Conservation (phyloP, 2,888 invertebrate species). For the Endomychus coccineus region DNA sequence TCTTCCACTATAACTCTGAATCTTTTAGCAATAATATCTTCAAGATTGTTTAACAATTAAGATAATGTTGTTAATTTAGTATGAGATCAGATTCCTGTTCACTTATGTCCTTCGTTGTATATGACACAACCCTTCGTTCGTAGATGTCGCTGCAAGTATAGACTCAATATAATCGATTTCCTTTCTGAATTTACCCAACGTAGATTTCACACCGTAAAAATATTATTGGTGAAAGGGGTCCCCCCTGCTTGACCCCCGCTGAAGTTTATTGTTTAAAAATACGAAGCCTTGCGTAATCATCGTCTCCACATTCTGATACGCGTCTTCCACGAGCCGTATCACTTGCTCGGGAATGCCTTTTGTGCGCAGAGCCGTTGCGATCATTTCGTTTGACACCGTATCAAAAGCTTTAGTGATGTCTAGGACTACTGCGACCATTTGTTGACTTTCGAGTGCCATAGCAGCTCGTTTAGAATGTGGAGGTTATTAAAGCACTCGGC, state of each 20-base stretch:
- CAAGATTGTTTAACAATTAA: too few species aligned
- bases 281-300: constrained; percentile 22
- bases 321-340: constrained; percentile 26
- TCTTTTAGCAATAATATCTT: too few species aligned
- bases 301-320: constrained; percentile 34
- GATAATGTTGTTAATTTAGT: too few species aligned
- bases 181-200: too few species aligned
- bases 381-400: constrained; percentile 26
- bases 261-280: constrained; percentile 22
- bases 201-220: too few species aligned
- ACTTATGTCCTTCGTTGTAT: too few species aligned
- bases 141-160: too few species aligned
- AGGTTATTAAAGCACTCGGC: constrained; percentile 33
- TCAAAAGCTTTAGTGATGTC: constrained; percentile 44
- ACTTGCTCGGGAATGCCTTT: constrained; percentile 33
- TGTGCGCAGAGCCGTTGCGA: constrained; percentile 29
- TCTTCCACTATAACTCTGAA: too few species aligned
- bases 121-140: too few species aligned
- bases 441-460: constrained; percentile 24
- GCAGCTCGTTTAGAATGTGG: constrained; percentile 26
- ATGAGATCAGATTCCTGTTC: too few species aligned
- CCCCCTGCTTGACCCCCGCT: constrained; percentile 39
- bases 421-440: constrained; percentile 37
- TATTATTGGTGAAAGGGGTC: constrained; percentile 36
- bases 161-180: too few species aligned